Base-by-base conservation (phyloP, 2,888 invertebrate species). In the Heliconius cydno region DNA sequence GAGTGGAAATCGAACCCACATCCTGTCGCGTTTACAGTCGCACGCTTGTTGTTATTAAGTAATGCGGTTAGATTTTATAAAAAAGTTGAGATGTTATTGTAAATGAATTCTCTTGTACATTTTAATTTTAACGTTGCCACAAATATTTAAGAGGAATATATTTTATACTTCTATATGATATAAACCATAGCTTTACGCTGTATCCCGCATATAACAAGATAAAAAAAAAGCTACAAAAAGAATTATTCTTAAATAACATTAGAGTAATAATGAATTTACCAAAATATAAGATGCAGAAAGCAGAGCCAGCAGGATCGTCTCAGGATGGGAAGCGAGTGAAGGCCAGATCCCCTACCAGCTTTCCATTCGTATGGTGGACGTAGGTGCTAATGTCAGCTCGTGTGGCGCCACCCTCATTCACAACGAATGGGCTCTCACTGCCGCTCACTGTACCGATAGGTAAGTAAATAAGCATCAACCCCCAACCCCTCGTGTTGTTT, bases 291-390 rank as follows among this genome's bases (percentile, higher is more conserved):
- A 70, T 70, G 13, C 28, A 70, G 60, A 70, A 2, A 79, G 77
- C 38, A 28, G 57, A n/a, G 41, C 34, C 19, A 30, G 68, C 30
- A 73, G 83, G 30, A 90, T 91, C 72, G 90, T 90, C n/a, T 91
- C 92, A 52, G 94, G 93, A 84, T 93, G 92, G 92, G 91, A 92
- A 74, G 91, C 93, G 0, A 60, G 70, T 3, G 84, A 85, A 0
- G 92, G 91, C 4, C 91, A 92, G 87, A 82, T 92, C 77, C 93
- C 93, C 0, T 87, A 86, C 85, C 92, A 93, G 86, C 82, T 93
- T 12, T 89, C 89, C 0, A 75, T 93, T 6, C 90, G 93, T 1
- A 90, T 92, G 90, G 88, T 92, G 46, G 85, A 72, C 78, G 10
- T 76, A 0, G 12, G 7, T 0, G 93, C 92, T 0, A 78, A 19